Evolutionary conservation across 2,113 vertebrate genomes (phyloP).

Genomic region (Marcusenius ussheri): DNA sequence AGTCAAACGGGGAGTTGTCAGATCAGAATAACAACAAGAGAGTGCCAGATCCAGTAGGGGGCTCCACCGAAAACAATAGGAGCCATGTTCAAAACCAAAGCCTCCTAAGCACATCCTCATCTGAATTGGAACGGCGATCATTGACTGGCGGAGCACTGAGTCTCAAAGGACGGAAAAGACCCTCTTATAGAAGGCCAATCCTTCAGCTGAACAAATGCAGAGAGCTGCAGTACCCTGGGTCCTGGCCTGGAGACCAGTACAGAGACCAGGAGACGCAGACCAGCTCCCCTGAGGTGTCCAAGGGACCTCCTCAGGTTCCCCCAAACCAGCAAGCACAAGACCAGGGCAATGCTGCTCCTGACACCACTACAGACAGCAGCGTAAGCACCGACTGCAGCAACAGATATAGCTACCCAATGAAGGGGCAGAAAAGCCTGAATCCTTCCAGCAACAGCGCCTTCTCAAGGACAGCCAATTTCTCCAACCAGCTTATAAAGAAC

Average conservation of each 20-base stretch:
- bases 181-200: conserved; percentile 68
- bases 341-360: conserved; percentile 38
- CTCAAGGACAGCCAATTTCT: conserved; percentile 55
- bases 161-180: conserved; percentile 70
- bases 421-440: conserved; percentile 70
- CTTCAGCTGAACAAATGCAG: conserved; percentile 68
- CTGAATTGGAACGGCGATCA: conserved; percentile 73
- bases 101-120: conserved; percentile 74
- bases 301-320: conserved; percentile 47
- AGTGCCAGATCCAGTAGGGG: conserved; percentile 51
- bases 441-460: conserved; percentile 78
- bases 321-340: conserved; percentile 21
- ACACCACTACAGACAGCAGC: conserved; percentile 35
- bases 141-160: conserved; percentile 75
- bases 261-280: conserved; percentile 95
- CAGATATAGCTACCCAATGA: conserved; percentile 51
- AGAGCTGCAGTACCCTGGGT: conserved; percentile 70
- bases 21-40: conserved; percentile 82
- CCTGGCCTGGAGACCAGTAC: conserved; percentile 88
- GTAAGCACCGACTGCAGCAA: conserved; percentile 45
- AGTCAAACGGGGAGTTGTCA: conserved; percentile 63
- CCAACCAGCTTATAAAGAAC: conserved; percentile 43
- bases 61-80: conserved; percentile 55
- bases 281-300: conserved; percentile 62
- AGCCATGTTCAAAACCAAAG: conserved; percentile 68